phyloP scores from a whole-genome alignment of 2,888 invertebrate genomes.

The Drosophila hamatofila region DNA sequence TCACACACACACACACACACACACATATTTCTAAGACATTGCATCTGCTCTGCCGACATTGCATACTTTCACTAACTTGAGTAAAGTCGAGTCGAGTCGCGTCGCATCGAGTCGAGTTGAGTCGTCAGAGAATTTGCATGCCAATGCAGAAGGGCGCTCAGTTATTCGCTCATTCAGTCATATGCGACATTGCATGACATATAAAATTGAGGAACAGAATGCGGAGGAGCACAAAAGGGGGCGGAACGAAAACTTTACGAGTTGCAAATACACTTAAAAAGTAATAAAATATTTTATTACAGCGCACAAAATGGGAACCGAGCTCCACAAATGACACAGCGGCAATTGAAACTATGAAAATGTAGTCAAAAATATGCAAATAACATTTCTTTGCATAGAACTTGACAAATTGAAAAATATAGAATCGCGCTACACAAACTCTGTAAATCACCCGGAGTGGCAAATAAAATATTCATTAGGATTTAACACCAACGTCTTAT shows the following conservation, averaged over 20 bases:
- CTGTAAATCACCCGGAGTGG: not conserved
- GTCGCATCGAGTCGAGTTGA: constrained; percentile 32
- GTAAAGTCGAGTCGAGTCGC: constrained; percentile 37
- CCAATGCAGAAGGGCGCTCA: constrained; percentile 60
- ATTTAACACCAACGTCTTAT: constrained; percentile 32
- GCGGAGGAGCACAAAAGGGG: not conserved
- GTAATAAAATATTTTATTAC: constrained; percentile 80
- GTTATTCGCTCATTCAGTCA: constrained; percentile 56
- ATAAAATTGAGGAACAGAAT: constrained; percentile 19
- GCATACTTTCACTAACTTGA: constrained; percentile 64
- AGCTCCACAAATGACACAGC: constrained; percentile 31
- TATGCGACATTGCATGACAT: constrained; percentile 69
- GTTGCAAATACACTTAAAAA: constrained; percentile 78
- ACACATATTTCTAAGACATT: constrained; percentile 48
- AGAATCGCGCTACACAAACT: not conserved
- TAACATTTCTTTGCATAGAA: constrained; percentile 22
- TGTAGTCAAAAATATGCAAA: constrained; percentile 28
- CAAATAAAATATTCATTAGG: constrained; percentile 64
- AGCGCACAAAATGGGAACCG: constrained; percentile 48
- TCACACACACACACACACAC: not conserved
- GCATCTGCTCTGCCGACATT: constrained; percentile 54
- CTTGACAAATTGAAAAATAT: constrained; percentile 26
- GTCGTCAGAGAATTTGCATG: constrained; percentile 69
- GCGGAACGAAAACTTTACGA: constrained; percentile 60
- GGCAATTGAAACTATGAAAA: constrained; percentile 30